These are phyloP conservation scores for Bufo bufo DNA, from an alignment of 2,113 vertebrate species.

Conservation along the genomic window DNA sequence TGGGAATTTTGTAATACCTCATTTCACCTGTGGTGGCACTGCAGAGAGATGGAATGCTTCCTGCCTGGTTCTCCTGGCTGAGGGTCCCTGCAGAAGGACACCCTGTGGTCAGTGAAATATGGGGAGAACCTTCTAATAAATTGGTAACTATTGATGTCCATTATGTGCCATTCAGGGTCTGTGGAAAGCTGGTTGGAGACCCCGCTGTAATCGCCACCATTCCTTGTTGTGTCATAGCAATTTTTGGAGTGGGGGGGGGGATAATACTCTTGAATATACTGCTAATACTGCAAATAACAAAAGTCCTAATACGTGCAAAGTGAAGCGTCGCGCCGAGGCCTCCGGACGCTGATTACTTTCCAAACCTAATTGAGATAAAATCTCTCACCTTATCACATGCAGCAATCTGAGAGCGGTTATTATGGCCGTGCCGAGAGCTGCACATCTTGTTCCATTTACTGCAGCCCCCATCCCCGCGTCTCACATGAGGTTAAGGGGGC, in stretches of 20 bases:
- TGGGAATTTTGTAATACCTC: neutral
- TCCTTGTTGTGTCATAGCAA: too few species aligned
- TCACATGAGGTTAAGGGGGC: slow-evolving; percentile 17
- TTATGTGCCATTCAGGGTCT: too few species aligned
- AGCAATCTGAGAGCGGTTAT: neutral
- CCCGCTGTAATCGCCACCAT: too few species aligned
- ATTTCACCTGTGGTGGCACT: neutral
- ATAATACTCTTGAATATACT: neutral
- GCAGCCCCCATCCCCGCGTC: neutral
- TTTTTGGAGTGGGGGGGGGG: neutral
- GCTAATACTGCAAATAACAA: neutral
- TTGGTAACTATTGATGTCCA: too few species aligned
- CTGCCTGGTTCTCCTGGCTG: neutral
- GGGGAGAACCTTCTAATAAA: too few species aligned
- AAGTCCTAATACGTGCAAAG: neutral
- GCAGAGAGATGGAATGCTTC: neutral
- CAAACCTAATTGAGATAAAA: slow-evolving; percentile 14
- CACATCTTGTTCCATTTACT: slow-evolving; percentile 43
- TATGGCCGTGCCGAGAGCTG: neutral
- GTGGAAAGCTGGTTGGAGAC: too few species aligned
- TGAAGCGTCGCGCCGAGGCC: neutral
- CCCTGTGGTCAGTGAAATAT: neutral
- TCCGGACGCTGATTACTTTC: neutral
- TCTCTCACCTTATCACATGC: slow-evolving; percentile 11
- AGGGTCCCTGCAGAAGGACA: neutral